Percentiles rank a stretch among this genome's conserved stretches.
Conservation (phyloP, 2,797 vertebrate genomes). For the Chloroceryle amazona region DNA sequence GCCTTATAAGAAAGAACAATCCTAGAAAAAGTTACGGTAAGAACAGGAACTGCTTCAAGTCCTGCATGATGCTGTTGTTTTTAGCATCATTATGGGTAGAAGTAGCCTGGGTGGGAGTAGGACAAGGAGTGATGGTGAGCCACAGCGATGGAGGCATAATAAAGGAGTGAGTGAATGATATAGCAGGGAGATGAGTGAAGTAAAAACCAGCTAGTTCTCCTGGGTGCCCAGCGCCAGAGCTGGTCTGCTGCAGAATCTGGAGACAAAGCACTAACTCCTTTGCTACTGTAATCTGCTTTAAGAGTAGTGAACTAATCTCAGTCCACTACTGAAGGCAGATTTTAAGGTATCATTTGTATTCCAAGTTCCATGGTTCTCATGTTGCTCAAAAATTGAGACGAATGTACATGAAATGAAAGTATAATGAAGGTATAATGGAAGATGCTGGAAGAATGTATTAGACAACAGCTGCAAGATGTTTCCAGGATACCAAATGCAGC, state of each 20-base stretch:
- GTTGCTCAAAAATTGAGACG: neutral
- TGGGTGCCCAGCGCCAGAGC: neutral
- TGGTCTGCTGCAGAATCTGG: neutral
- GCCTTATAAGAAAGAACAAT: constrained; percentile 2
- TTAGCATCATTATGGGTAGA: neutral
- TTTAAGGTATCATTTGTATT: neutral
- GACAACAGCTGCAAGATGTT: neutral
- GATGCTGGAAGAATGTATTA: neutral
- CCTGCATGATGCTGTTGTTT: neutral
- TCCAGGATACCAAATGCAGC: neutral
- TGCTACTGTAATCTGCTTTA: neutral
- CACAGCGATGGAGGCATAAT: neutral
- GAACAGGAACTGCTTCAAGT: neutral
- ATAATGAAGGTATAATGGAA: neutral
- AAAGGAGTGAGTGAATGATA: neutral
- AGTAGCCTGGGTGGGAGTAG: neutral
- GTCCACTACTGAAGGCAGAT: neutral
- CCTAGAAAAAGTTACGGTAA: neutral
- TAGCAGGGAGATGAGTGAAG: neutral
- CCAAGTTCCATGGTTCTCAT: neutral
- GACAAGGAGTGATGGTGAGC: neutral
- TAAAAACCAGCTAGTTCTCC: neutral
- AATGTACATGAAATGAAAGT: neutral
- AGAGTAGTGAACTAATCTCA: neutral
- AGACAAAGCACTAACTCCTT: neutral